phyloP scores from a whole-genome alignment of 2,797 vertebrate species.

The Leptatherina wallacei region DNA sequence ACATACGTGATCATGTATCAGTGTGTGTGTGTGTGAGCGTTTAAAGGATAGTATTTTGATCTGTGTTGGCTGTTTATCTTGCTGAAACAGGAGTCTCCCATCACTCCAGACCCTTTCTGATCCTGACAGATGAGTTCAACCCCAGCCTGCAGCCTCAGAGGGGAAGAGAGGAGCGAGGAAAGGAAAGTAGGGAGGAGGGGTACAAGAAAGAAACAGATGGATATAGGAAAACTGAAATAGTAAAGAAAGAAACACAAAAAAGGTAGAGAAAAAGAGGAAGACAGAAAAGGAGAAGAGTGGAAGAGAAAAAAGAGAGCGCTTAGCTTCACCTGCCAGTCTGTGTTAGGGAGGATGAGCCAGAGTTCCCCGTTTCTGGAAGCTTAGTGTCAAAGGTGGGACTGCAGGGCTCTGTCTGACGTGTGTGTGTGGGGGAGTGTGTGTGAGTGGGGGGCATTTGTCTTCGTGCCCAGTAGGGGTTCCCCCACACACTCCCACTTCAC shows the following conservation, averaged over 20 bases:
- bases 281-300: slow-evolving; percentile 62
- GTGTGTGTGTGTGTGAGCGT: slow-evolving; percentile 44
- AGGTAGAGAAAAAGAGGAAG: slow-evolving; percentile 58
- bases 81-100: slow-evolving; percentile 78
- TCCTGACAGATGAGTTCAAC: slow-evolving; percentile 82
- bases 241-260: slow-evolving; percentile 53
- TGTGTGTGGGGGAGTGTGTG: slow-evolving; percentile 28
- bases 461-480: slow-evolving; percentile 76
- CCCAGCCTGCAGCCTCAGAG: slow-evolving; percentile 74
- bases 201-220: slow-evolving; percentile 61
- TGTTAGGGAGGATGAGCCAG: slow-evolving; percentile 78
- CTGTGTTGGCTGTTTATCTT: slow-evolving; percentile 80
- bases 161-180: slow-evolving; percentile 53
- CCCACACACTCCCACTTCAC: slow-evolving; percentile 51
- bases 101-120: slow-evolving; percentile 81
- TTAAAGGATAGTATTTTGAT: slow-evolving; percentile 74
- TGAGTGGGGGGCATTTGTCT: slow-evolving; percentile 53
- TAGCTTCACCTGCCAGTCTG: slow-evolving; percentile 85
- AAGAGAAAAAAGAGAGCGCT: slow-evolving; percentile 74
- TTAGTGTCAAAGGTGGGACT: slow-evolving; percentile 83
- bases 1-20: slow-evolving; percentile 50
- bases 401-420: slow-evolving; percentile 70
- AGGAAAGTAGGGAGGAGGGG: slow-evolving; percentile 13
- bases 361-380: slow-evolving; percentile 75
- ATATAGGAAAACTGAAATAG: slow-evolving; percentile 67